These are phyloP conservation scores for Sericinus montela DNA, from an alignment of 2,888 invertebrate species.

Conservation along the genomic window DNA sequence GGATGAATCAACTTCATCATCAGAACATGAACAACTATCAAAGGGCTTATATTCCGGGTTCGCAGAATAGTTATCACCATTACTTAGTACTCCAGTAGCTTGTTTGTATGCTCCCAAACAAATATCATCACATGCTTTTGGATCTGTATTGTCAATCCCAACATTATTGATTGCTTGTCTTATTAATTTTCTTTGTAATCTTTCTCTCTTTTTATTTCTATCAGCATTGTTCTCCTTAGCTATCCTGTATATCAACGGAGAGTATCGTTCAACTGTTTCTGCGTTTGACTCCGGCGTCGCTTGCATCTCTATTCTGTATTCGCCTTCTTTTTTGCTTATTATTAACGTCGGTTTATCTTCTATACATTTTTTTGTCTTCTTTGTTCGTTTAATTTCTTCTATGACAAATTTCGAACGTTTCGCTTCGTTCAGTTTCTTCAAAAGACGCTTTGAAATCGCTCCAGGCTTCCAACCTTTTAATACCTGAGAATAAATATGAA, in stretches of 20 bases:
- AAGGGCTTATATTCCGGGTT: constrained; percentile 24
- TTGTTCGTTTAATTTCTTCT: constrained; percentile 30
- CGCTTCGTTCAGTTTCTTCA: constrained; percentile 47
- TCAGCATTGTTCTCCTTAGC: constrained; percentile 43
- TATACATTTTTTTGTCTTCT: constrained; percentile 41
- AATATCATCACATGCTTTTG: constrained; percentile 46
- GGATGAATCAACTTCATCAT: constrained; percentile 40
- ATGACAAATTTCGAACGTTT: constrained; percentile 34
- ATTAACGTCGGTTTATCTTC: constrained; percentile 53
- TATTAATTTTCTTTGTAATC: constrained; percentile 34
- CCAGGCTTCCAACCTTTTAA: constrained; percentile 63
- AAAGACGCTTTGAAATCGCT: constrained; percentile 55
- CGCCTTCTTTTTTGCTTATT: constrained; percentile 52
- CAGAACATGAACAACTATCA: constrained; percentile 39
- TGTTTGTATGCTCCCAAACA: constrained; percentile 50
- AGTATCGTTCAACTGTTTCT: constrained; percentile 29
- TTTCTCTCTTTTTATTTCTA: constrained; percentile 38
- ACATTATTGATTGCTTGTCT: constrained; percentile 37
- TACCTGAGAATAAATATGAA: constrained; percentile 35
- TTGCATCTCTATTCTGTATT: constrained; percentile 58
- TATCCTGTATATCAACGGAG: constrained; percentile 54
- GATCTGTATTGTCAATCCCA: constrained; percentile 44
- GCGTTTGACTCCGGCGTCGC: constrained; percentile 30
- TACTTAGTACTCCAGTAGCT: constrained; percentile 38
- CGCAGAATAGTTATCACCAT: constrained; percentile 35